phyloP scores from a whole-genome alignment of 2,113 vertebrate genomes.

The Mesoclemmys tuberculata region DNA sequence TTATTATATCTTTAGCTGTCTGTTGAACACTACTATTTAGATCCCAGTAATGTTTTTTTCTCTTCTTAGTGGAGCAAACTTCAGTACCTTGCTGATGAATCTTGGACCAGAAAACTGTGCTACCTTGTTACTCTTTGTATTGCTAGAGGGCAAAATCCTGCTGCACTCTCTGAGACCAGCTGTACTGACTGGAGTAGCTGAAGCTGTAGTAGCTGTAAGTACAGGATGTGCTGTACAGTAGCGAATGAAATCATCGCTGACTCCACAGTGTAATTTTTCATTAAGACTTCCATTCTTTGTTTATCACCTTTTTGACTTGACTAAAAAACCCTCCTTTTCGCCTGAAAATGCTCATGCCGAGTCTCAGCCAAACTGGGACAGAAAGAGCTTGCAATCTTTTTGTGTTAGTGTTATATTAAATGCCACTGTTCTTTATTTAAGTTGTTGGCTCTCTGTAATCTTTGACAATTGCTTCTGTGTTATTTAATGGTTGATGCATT shows the following conservation, averaged over 20 bases:
- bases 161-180: slow-evolving; percentile 96
- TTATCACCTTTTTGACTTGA: background rate
- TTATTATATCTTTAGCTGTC: background rate
- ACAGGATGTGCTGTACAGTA: slow-evolving; percentile 35
- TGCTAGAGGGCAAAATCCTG: slow-evolving; percentile 95
- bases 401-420: background rate
- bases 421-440: background rate
- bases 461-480: background rate
- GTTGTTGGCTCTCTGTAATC: background rate
- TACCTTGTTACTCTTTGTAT: slow-evolving; percentile 91
- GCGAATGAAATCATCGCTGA: background rate
- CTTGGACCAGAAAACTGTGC: slow-evolving; percentile 96
- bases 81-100: slow-evolving; percentile 93
- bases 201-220: slow-evolving; percentile 98
- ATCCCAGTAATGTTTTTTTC: background rate
- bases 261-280: background rate
- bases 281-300: background rate
- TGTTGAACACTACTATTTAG: background rate
- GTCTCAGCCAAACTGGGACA: background rate
- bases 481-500: background rate
- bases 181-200: slow-evolving; percentile 96
- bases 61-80: slow-evolving; percentile 91
- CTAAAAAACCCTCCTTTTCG: background rate
- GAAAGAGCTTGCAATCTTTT: background rate
- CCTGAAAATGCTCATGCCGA: background rate